These are phyloP conservation scores for Phaenicophaeus curvirostris DNA, from an alignment of 2,797 vertebrate species.

Conservation along the genomic window DNA sequence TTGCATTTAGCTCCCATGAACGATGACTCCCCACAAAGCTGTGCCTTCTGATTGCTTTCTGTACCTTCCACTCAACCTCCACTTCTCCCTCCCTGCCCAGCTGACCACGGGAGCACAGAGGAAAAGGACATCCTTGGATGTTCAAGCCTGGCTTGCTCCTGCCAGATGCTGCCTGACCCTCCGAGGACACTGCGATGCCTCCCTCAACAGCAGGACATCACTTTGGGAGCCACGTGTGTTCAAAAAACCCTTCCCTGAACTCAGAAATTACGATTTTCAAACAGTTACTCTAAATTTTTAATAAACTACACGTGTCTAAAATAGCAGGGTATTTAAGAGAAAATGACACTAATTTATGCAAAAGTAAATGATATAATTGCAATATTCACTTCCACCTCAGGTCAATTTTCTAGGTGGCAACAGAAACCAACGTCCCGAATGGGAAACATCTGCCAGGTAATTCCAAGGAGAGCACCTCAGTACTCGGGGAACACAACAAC, in stretches of 20 bases:
- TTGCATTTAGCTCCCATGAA: not conserved
- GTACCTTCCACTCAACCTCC: constrained; percentile 10
- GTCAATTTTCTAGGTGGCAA: constrained; percentile 56
- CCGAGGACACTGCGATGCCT: not conserved
- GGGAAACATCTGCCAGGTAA: constrained; percentile 43
- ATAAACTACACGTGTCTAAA: not conserved
- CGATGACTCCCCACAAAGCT: fast-evolving
- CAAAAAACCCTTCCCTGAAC: not conserved
- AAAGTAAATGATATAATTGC: constrained; percentile 39
- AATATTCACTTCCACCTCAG: constrained; percentile 54
- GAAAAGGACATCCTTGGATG: not conserved
- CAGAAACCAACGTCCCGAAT: constrained; percentile 30
- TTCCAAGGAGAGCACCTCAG: constrained; percentile 10
- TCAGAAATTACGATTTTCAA: not conserved
- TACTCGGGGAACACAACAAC: not conserved
- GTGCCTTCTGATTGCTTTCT: not conserved
- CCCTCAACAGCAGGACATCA: not conserved
- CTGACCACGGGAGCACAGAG: fast-evolving
- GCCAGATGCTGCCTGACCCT: not conserved
- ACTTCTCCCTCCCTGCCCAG: not conserved
- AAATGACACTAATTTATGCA: constrained; percentile 51
- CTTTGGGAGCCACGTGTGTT: not conserved
- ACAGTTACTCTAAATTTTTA: not conserved
- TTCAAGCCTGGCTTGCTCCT: not conserved
- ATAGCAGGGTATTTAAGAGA: constrained; percentile 39